Percentiles rank a stretch among this genome's conserved stretches.
Conservation (phyloP, 2,113 vertebrate species). For the Cephalopterus ornatus region DNA sequence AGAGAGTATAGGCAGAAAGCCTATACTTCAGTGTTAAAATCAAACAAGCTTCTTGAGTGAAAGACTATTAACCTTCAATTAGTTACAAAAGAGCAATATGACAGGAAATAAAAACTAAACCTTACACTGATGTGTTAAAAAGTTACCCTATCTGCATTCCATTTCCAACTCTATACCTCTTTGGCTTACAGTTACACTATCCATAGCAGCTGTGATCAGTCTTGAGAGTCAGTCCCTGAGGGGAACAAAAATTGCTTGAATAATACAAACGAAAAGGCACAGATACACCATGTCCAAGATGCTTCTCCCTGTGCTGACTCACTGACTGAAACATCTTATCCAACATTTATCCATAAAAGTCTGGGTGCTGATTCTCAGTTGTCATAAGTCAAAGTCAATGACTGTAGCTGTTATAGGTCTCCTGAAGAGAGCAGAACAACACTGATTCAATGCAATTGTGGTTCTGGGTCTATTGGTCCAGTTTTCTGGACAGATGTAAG, state of each 20-base stretch:
- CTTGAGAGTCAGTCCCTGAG: neutral
- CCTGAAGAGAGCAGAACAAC: neutral
- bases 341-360: neutral
- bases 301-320: neutral
- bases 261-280: neutral
- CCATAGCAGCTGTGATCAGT: rapidly evolving
- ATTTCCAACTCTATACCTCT: neutral
- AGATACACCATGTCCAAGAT: neutral
- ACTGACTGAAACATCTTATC: too few relatives aligned
- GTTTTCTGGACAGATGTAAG: neutral
- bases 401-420: neutral
- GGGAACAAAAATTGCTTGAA: neutral
- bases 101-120: neutral
- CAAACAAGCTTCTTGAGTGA: neutral
- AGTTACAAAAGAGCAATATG: neutral
- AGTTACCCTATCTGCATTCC: neutral
- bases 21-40: neutral
- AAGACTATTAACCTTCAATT: neutral
- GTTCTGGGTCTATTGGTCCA: neutral
- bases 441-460: neutral
- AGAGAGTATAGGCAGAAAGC: neutral
- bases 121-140: neutral
- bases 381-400: neutral
- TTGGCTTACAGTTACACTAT: neutral
- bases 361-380: neutral